These are phyloP conservation scores for Martes martes DNA, from an alignment of 2,113 vertebrate genomes.

Conservation along the genomic window DNA sequence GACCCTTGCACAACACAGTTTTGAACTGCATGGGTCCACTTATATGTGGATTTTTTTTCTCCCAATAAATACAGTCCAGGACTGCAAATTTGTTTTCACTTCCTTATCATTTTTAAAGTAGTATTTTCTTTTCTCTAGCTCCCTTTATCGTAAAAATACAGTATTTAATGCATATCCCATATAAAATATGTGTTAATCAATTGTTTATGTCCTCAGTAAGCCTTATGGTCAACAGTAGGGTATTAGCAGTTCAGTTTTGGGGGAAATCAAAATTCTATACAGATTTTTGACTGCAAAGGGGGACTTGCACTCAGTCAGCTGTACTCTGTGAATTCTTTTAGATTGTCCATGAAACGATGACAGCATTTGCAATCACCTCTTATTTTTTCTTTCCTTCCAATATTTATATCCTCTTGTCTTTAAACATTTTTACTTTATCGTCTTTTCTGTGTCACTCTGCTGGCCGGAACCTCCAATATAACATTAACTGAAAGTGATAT, in stretches of 20 bases:
- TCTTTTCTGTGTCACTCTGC: not conserved
- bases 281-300: not conserved
- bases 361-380: not conserved
- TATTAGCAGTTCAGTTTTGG: not conserved
- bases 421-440: not conserved
- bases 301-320: not conserved
- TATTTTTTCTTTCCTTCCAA: not conserved
- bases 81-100: not conserved
- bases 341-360: not conserved
- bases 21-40: not conserved
- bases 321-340: not conserved
- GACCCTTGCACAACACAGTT: not conserved
- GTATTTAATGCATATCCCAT: not conserved
- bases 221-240: not conserved
- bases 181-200: not conserved
- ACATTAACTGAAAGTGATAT: too few species aligned
- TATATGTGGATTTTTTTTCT: not conserved
- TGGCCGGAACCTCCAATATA: not conserved
- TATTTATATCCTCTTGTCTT: not conserved
- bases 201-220: not conserved
- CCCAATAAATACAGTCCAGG: not conserved
- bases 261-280: not conserved
- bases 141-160: not conserved
- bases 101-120: not conserved
- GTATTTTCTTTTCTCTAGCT: not conserved